Evolutionary conservation across 2,113 vertebrate species (phyloP).

Genomic region (Hemicordylus capensis): DNA sequence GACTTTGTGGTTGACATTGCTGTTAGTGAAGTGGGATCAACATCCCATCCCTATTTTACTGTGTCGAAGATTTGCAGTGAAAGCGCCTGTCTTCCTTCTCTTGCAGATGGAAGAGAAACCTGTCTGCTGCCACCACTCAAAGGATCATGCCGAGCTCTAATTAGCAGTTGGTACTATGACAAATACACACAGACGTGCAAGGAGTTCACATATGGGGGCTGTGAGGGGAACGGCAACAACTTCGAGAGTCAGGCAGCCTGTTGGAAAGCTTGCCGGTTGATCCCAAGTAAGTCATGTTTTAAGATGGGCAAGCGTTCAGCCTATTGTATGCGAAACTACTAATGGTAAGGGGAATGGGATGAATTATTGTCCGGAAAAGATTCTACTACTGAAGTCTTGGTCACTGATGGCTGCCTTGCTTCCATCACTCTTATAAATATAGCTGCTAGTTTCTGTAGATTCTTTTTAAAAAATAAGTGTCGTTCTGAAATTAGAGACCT

Average conservation of each 20-base stretch:
- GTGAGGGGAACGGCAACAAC: constrained; percentile 89
- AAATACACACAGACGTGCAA: constrained; percentile 83
- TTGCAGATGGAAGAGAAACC: constrained; percentile 64
- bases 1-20: neutral
- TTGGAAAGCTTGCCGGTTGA: constrained; percentile 82
- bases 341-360: neutral
- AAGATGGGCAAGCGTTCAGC: too few species aligned
- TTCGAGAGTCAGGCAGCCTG: constrained; percentile 82
- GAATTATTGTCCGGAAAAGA: neutral
- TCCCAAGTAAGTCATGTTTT: constrained; percentile 82
- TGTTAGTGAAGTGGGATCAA: neutral
- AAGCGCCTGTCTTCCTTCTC: neutral
- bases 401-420: neutral
- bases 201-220: constrained; percentile 86
- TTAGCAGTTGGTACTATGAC: constrained; percentile 85
- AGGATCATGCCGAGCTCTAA: constrained; percentile 79
- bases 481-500: neutral
- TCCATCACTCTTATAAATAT: too few species aligned
- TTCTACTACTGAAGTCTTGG: neutral
- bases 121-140: constrained; percentile 83
- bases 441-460: neutral
- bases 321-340: neutral
- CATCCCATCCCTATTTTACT: neutral
- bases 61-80: neutral
- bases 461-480: neutral